Base-by-base conservation (phyloP, 2,888 invertebrate genomes). In the Thymelicus sylvestris region DNA sequence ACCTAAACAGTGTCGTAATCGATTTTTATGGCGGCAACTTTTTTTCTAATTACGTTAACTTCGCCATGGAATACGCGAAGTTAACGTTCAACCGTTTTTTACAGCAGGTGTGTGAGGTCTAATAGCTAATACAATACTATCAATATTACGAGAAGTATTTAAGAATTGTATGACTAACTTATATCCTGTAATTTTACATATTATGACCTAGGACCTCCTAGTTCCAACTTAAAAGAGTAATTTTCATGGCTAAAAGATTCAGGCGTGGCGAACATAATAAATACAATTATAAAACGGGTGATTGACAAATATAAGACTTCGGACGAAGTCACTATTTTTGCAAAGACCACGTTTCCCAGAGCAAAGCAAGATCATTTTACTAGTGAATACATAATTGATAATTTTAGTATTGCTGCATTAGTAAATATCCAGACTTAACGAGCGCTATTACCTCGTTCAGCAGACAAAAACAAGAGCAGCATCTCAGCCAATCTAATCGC, bases 401-500 rank as follows among this genome's bases (percentile, higher is more conserved):
- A 48, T 48, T 48, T 19, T n/a, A 57, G 6, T 31, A 19, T 57
- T 41, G 55, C 55, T 55, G 24, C 38, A 38, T 55, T n/a, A 61
- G 50, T 12, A 12, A 6, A 15, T n/a, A 66, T 57, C 57, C 31
- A 38, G 44, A 69, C 63, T 47, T 63, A 50, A 61, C 12, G 7
- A 63, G 15, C 41, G 38, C 47, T 64, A 69, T 69, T 69, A 68
- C 10, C 31, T 63, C 63, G 31, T 55, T 55, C 24, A 68, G 15
- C 61, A 55, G 61, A 59, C 64, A 69, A 69, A 69, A 69, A 47
- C 55, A 48, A 57, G 24, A 41, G 12, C 6, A 61, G 10, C 78
- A 78, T 79, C 79, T 66, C 80, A 80, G 80, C 87, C 88, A 86
- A 87, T 89, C 81, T 80, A 81, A 83, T 82, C 77, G 79, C 77